Base-by-base conservation (phyloP, 2,888 invertebrate genomes). In the Macrosiphum euphorbiae region DNA sequence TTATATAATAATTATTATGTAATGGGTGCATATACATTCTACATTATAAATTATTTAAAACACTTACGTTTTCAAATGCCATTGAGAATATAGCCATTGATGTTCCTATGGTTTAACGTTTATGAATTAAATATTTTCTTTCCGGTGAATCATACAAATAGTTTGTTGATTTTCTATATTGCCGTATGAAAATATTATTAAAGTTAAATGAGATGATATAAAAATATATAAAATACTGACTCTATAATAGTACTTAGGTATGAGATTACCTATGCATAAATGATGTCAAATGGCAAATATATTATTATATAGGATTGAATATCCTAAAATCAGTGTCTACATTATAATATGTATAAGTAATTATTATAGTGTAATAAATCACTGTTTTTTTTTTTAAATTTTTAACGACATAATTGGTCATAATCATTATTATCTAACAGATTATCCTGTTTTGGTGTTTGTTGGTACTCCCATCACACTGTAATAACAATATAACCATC, bases 391-490 rank as follows among this genome's bases (percentile, higher is more conserved):
- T 35, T 87, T n/a, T n/a, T 20, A 16, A 28, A 52, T 55, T n/a
- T 35, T 11, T 24, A 24, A 55, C 35, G 88, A 35, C 52, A 88
- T 47, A 78, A 88, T 88, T 88, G 78, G 78, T 78, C 35, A 35
- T 78, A 78, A 78, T 78, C 35, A 41, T 78, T 35, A 78, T 78
- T 78, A 78, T 78, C 20, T 88, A 58, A 88, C 35, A 41, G 88
- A 88, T 88, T 88, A n/a, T 88, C 26, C 24, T 24, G 35, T 35
- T 78, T 90, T 11, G 35, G 61, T n/a, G 58, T 58, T 58, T 58
- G 87, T 92, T 41, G 61, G 61, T 35, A 92, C 86, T 50, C 52
- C 58, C 86, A 61, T 61, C 47, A 92, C 50, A 50, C 58, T 35
- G 35, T 78, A 35, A 78, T 41, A 35, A 78, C 78, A 78, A 78